A percentile compares a stretch with the other conserved stretches of the same genome.
Evolutionary conservation across 2,888 invertebrate species (phyloP).

Genomic region (Plusia festucae): DNA sequence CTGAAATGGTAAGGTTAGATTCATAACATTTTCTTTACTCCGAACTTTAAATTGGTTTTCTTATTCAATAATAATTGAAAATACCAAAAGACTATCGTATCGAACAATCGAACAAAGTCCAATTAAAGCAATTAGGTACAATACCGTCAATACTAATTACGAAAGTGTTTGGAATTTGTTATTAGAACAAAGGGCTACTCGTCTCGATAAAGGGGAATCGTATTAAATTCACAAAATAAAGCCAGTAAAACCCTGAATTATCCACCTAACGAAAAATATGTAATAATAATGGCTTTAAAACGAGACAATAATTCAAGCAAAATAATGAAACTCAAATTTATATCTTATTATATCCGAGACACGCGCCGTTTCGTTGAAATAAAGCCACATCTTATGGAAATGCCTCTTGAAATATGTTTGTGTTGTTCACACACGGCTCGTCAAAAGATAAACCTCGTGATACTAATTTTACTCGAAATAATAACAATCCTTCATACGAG

Average conservation of each 20-base stretch:
- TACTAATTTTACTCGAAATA: conserved; percentile 52
- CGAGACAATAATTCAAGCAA: conserved; percentile 20
- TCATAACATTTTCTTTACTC: conserved; percentile 8
- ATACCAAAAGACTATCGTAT: conserved; percentile 10
- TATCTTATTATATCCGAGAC: conserved; percentile 35
- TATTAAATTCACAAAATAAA: conserved; percentile 31
- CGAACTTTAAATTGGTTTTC: conserved; percentile 13
- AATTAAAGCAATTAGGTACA: conserved; percentile 40
- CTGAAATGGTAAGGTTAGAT: neutral
- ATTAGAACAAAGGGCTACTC: conserved; percentile 47
- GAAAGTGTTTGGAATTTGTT: conserved; percentile 38
- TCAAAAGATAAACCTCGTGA: conserved; percentile 51
- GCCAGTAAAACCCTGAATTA: conserved; percentile 17
- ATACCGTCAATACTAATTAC: conserved; percentile 39
- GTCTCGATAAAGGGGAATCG: conserved; percentile 30
- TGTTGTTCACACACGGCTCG: conserved; percentile 55
- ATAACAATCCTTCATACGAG: conserved; percentile 47
- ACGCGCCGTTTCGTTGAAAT: conserved; percentile 39
- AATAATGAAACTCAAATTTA: conserved; percentile 47
- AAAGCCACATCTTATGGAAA: conserved; percentile 43
- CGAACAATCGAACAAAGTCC: conserved; percentile 27
- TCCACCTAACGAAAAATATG: conserved; percentile 26
- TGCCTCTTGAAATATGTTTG: conserved; percentile 48
- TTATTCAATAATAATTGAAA: conserved; percentile 13
- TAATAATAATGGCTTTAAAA: conserved; percentile 23